These are phyloP conservation scores for Hyposoter dolosus DNA, from an alignment of 2,888 invertebrate genomes.

Conservation along the genomic window DNA sequence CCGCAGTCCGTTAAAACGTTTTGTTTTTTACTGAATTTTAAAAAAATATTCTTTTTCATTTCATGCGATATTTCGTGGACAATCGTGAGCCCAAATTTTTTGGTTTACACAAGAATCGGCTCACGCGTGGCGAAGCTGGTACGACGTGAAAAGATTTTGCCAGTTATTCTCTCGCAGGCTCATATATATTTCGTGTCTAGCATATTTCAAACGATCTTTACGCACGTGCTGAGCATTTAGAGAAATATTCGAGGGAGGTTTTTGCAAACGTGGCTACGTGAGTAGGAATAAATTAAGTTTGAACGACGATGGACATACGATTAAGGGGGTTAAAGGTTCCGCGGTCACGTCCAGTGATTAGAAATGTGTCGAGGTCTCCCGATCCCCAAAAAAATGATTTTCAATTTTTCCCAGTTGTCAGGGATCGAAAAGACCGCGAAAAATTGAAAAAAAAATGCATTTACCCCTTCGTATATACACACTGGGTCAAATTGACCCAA, in stretches of 20 bases:
- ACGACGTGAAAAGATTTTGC: neutral
- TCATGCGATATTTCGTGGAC: neutral
- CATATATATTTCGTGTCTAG: conserved; percentile 28
- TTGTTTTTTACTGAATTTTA: neutral
- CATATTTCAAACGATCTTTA: conserved; percentile 38
- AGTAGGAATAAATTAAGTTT: conserved; percentile 1
- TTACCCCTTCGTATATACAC: no score
- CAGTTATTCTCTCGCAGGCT: neutral
- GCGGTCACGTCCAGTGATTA: neutral
- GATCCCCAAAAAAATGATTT: neutral
- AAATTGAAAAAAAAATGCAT: neutral
- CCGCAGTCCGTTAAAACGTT: neutral
- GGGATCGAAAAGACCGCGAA: neutral
- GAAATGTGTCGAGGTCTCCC: neutral
- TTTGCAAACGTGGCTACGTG: conserved; percentile 20
- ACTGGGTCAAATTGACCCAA: no score
- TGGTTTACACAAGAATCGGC: neutral
- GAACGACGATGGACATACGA: neutral
- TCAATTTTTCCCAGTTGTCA: neutral
- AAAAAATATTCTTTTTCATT: neutral
- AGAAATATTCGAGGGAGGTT: conserved; percentile 15
- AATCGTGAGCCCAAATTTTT: neutral
- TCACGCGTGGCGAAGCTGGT: neutral
- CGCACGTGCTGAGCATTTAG: neutral
- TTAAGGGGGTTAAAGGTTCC: neutral